Conservation (phyloP, 2,113 vertebrate genomes). For the Tauraco erythrolophus region DNA sequence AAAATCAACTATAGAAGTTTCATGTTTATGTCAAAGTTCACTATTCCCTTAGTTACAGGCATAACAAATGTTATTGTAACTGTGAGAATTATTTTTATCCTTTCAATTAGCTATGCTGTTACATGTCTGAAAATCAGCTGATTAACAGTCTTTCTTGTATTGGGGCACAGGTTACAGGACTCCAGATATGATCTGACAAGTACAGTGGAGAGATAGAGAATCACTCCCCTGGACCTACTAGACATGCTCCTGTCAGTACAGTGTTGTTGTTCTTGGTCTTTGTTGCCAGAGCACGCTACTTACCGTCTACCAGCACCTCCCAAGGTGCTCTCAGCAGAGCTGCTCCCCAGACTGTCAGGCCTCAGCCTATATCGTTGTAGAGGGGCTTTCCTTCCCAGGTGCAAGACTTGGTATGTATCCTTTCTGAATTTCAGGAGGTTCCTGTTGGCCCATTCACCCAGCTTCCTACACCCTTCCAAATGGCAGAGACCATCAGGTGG, state of each 20-base stretch:
- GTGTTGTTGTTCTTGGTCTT: not conserved
- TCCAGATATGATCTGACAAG: not conserved
- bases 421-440: not conserved
- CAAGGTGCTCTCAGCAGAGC: not conserved
- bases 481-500: not conserved
- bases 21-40: accelerated
- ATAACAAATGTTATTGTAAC: not conserved
- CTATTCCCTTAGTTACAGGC: not conserved
- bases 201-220: not conserved
- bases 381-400: not conserved
- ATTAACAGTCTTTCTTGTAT: not conserved
- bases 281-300: not conserved
- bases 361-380: not conserved
- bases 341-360: not conserved
- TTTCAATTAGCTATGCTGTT: not conserved
- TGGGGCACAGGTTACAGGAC: not conserved
- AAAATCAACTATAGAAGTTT: not conserved
- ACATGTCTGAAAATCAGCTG: not conserved
- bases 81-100: not conserved
- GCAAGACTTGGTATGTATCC: not conserved
- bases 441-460: not conserved
- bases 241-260: accelerated
- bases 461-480: not conserved
- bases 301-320: not conserved
- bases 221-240: not conserved